Percentiles rank a stretch among this genome's conserved stretches.
Evolutionary conservation across 1,140 invertebrate genomes (phyloP).

Genomic region (Tetramorium simillimum): DNA sequence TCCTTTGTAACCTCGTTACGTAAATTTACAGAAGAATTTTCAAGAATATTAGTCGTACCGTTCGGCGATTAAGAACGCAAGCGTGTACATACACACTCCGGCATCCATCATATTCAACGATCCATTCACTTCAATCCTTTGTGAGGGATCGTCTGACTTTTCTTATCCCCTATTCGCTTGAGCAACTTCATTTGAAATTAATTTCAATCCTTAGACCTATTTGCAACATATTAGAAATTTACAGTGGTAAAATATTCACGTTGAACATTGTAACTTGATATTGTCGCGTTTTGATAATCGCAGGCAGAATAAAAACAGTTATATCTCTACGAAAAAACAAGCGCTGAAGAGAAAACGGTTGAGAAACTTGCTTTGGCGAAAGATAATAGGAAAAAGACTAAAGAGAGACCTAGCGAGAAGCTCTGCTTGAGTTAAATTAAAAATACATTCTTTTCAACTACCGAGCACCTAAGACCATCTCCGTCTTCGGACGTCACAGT

Average conservation of each 20-base stretch:
- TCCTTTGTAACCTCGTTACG: not conserved
- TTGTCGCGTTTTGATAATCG: slow-evolving; percentile 7
- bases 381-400: slow-evolving; percentile 52
- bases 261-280: not conserved
- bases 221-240: not conserved
- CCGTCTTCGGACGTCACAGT: slow-evolving; percentile 2
- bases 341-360: slow-evolving; percentile 19
- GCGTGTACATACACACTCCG: slow-evolving; percentile 48
- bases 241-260: not conserved
- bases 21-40: slow-evolving; percentile 12
- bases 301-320: not conserved
- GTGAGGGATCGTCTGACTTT: slow-evolving; percentile 45
- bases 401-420: slow-evolving; percentile 30
- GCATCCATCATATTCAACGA: slow-evolving; percentile 64
- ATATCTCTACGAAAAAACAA: slow-evolving; percentile 26
- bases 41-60: slow-evolving; percentile 20
- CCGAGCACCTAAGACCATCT: slow-evolving; percentile 2
- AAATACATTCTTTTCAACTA: slow-evolving; percentile 62
- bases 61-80: slow-evolving; percentile 50
- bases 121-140: slow-evolving; percentile 53
- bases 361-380: slow-evolving; percentile 24
- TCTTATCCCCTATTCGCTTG: not conserved
- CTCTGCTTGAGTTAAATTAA: slow-evolving; percentile 61
- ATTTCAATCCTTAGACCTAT: not conserved
- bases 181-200: slow-evolving; percentile 3